A percentile compares a stretch with the other conserved stretches of the same genome.
phyloP scores from a whole-genome alignment of 2,888 invertebrate genomes.

The Lasius platythorax region DNA sequence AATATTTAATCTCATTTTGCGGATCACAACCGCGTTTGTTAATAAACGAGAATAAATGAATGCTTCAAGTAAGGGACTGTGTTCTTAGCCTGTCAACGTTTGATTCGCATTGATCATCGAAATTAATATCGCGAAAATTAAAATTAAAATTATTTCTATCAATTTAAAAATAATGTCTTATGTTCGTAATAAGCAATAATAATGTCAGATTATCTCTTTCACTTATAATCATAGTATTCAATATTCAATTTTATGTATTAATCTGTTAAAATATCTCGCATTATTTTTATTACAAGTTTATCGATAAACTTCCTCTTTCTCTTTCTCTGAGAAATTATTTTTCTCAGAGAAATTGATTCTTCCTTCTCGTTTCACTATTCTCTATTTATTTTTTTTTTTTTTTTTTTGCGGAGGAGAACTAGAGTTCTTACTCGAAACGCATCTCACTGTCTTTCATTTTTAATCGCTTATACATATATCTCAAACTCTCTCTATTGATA shows the following conservation, averaged over 20 bases:
- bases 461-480: background rate
- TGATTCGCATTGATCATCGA: background rate
- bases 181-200: background rate
- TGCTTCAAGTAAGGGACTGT: background rate
- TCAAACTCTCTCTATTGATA: background rate
- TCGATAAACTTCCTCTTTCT: background rate
- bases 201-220: background rate
- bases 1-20: background rate
- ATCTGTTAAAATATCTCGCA: background rate
- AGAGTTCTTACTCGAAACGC: background rate
- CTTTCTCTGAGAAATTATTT: background rate
- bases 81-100: background rate
- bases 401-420: background rate
- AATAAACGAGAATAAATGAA: background rate
- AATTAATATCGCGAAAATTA: background rate
- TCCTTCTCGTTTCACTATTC: background rate
- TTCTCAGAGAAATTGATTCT: background rate
- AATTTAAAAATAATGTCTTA: background rate
- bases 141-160: background rate
- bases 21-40: background rate
- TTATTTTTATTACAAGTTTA: conserved; percentile 2
- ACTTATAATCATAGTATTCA: background rate
- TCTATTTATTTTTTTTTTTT: background rate
- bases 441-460: background rate
- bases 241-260: background rate